Evolutionary conservation across 1,140 invertebrate species (phyloP), one percentile per base, ranked within the genome.

Genomic region (Pseudomyrmex flavicornis): DNA sequence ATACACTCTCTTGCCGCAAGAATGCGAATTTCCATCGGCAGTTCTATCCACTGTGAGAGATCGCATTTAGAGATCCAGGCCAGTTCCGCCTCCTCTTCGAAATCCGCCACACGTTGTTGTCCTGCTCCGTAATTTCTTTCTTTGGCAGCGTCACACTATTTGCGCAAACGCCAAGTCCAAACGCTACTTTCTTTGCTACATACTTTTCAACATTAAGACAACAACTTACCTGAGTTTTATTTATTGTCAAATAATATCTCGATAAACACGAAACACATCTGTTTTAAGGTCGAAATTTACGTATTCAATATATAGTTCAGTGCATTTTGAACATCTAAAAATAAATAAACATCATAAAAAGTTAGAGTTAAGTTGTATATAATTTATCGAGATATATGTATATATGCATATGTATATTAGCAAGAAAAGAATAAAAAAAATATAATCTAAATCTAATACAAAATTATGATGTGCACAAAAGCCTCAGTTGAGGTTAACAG

Each of bases 31-130:
- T 80, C 76, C 66, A 80, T 80, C 68, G 15, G 52, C 26, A 22
- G 20, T 15, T 52, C 56, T 80, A 70, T 59, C 54, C 66, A 54
- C 54, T n/a, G 56, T 69, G 56, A 80, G 76, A 80, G 76, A 80
- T 80, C 76, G 76, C 54, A 58, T 72, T 80, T 80, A 80, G 66
- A 80, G 76, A 80, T 80, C 66, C 76, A 80, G 76, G 76, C 66
- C 76, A 80, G 76, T 80, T 72, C 76, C 76, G 66, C 76, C 76
- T 80, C 66, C 76, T 80, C 56, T 44, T 80, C 54, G 66, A 80
- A 80, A 80, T 72, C 56, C 65, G 26, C 62, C 58, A 17, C 26
- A 10, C 62, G 15, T 58, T 54, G 15, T 58, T 54, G 75, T 77
- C 62, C 63, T 35, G 62, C 50, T 77, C 52, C 44, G 76, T 70